Base-by-base conservation (phyloP, 2,888 invertebrate species). In the Coleophora flavipennella region DNA sequence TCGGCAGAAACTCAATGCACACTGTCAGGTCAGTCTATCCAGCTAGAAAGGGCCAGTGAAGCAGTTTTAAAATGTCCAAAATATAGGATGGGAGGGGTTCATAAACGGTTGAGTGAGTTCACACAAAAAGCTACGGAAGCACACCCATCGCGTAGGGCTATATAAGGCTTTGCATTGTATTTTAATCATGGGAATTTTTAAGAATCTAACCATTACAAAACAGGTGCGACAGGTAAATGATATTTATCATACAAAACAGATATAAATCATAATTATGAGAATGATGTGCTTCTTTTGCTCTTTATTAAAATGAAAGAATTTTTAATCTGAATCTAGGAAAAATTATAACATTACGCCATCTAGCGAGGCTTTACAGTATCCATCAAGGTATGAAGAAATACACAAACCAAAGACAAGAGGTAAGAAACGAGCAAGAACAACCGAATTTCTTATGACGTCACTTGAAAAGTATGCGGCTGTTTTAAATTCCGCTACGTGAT, bases 401-500 rank as follows among this genome's bases (percentile, higher is more conserved):
- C 29, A 20, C 29, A 11, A 29, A 31, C 37, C 42, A 45, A 44
- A 45, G 53, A 51, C 53, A 50, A 51, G 45, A 45, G 49, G 53
- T 51, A 39, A 46, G 38, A 50, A 44, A 52, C 51, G 52, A 52
- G 50, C 60, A 57, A 61, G 56, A 60, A 54, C 54, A 57, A 48
- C 70, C 74, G 59, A 79, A 78, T 67, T 69, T 64, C 51, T 45
- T 56, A 60, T 80, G 79, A 81, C 78, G 79, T 74, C 70, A 76
- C 68, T 67, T 67, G 64, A 72, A 77, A 81, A 78, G 77, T 71
- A 79, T 76, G 72, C 53, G 63, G 59, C 67, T 72, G 68, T 63
- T 74, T 70, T 57, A 63, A 65, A 76, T 71, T 71, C 70, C 62
- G 68, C 63, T 71, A 66, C 63, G 50, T 29, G 29, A 10, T 29